phyloP scores from a whole-genome alignment of 1,140 invertebrate genomes.

The Babylonia areolata region DNA sequence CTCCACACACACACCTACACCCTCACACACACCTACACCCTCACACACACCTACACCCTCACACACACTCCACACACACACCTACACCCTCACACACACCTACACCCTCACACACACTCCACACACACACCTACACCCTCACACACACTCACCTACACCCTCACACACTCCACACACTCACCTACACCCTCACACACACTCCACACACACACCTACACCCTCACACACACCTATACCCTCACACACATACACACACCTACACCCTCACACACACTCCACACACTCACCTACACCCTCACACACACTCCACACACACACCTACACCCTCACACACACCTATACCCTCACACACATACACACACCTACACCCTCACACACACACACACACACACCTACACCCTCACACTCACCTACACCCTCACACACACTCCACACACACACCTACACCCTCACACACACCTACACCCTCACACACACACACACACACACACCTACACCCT shows the following conservation, averaged over 20 bases:
- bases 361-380: neutral
- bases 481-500: neutral
- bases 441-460: neutral
- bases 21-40: neutral
- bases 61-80: neutral
- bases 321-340: neutral
- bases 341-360: neutral
- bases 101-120: neutral
- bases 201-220: no score
- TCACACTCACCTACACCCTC: neutral
- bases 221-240: no score
- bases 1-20: neutral
- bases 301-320: no score
- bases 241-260: neutral
- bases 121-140: neutral
- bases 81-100: neutral
- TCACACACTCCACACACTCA: neutral
- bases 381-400: neutral
- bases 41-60: neutral
- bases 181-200: no score
- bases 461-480: neutral
- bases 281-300: neutral
- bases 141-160: neutral
- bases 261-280: neutral
- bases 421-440: neutral